Percentiles rank a stretch among this genome's conserved stretches.
Evolutionary conservation across 2,888 invertebrate species (phyloP).

Genomic region (Polymixis lichenea): DNA sequence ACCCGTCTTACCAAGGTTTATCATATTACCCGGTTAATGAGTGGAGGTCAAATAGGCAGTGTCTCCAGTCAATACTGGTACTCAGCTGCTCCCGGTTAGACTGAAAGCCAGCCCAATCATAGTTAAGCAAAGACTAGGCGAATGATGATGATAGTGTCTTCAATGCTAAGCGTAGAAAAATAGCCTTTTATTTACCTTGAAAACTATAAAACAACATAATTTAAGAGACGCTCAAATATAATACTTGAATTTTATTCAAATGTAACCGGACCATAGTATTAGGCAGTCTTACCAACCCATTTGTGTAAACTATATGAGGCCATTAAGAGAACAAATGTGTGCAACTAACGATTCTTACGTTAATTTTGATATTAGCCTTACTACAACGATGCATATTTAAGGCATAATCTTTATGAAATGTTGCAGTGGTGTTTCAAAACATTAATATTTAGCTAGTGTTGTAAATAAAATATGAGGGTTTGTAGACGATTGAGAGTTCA

Average conservation of each 20-base stretch:
- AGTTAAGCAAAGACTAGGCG: too few relatives aligned
- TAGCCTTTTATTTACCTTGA: not conserved
- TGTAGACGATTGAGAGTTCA: too few relatives aligned
- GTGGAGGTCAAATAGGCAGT: too few relatives aligned
- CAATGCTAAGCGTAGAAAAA: not conserved
- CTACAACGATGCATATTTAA: constrained; percentile 13
- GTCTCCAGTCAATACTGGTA: too few relatives aligned
- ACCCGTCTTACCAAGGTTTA: too few relatives aligned
- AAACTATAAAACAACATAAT: not conserved
- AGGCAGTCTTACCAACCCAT: constrained; percentile 43
- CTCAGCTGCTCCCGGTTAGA: too few relatives aligned
- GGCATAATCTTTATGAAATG: constrained; percentile 23
- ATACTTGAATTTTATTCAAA: constrained; percentile 24
- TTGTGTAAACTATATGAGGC: constrained; percentile 50
- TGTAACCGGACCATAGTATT: constrained; percentile 24
- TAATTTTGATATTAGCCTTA: constrained; percentile 50
- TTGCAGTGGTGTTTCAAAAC: not conserved
- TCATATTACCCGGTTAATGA: too few relatives aligned
- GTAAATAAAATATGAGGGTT: not conserved
- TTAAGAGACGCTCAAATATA: not conserved
- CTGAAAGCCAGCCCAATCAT: too few relatives aligned
- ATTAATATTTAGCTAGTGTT: not conserved
- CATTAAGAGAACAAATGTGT: constrained; percentile 57
- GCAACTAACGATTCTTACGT: constrained; percentile 39
- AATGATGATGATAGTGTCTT: not conserved